Evolutionary conservation across 2,888 invertebrate species (phyloP).

Genomic region (Lithosia quadra): DNA sequence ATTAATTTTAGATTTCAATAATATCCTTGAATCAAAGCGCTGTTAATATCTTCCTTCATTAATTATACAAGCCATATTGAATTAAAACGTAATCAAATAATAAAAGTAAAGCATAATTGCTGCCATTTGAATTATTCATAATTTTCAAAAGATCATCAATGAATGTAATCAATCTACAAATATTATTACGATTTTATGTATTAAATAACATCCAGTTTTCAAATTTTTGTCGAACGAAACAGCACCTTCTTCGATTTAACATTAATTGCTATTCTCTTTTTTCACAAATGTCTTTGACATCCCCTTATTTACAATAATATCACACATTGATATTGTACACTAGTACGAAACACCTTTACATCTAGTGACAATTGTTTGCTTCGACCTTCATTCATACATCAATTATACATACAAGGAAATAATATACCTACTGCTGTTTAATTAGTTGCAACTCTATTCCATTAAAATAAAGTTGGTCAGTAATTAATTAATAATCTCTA

Average conservation of each 20-base stretch:
- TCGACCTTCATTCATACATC: slow-evolving; percentile 25
- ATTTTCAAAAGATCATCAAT: slow-evolving; percentile 18
- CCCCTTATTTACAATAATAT: slow-evolving; percentile 71
- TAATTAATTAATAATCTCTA: slow-evolving; percentile 15
- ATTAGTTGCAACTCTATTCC: slow-evolving; percentile 30
- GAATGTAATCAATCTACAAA: slow-evolving; percentile 24
- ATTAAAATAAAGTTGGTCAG: slow-evolving; percentile 22
- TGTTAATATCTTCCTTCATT: slow-evolving; percentile 27
- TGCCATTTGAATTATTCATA: slow-evolving; percentile 39
- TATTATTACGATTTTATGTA: slow-evolving; percentile 15
- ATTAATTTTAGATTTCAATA: slow-evolving; percentile 24
- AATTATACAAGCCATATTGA: slow-evolving; percentile 25
- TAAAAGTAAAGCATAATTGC: slow-evolving; percentile 34
- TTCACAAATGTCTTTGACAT: slow-evolving; percentile 71
- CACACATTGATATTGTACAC: slow-evolving; percentile 78
- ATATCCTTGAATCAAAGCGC: slow-evolving; percentile 38
- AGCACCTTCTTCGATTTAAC: slow-evolving; percentile 59
- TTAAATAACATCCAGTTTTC: slow-evolving; percentile 19
- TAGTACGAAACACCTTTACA: slow-evolving; percentile 49
- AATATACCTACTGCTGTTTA: slow-evolving; percentile 13
- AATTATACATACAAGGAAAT: slow-evolving; percentile 38
- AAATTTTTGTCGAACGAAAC: slow-evolving; percentile 38
- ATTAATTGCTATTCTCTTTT: slow-evolving; percentile 40
- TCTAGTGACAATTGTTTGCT: slow-evolving; percentile 43
- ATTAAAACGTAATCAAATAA: slow-evolving; percentile 29